Evolutionary conservation across 2,888 invertebrate genomes (phyloP).

Genomic region (Noctua pronuba): DNA sequence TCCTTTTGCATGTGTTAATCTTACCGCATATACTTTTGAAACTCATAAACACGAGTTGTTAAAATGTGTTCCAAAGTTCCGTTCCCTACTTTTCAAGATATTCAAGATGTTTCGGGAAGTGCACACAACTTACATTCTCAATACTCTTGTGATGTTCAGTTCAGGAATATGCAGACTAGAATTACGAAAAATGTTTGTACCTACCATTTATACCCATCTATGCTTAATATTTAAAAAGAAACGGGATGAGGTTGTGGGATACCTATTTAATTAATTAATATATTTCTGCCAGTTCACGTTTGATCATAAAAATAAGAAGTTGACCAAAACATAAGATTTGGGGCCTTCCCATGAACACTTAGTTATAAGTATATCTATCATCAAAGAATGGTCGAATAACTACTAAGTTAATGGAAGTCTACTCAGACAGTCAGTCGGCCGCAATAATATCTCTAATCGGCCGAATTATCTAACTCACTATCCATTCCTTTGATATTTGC

Average conservation of each 20-base stretch:
- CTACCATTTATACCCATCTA: no score
- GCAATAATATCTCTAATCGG: conserved; percentile 34
- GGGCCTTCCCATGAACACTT: not conserved
- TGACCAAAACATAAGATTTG: not conserved
- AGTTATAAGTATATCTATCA: not conserved
- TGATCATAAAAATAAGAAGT: not conserved
- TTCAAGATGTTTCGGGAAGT: conserved; percentile 43
- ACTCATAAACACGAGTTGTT: conserved; percentile 36
- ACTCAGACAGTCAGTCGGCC: conserved; percentile 17
- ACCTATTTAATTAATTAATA: not conserved
- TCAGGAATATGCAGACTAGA: conserved; percentile 13
- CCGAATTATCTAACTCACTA: conserved; percentile 24
- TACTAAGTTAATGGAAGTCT: not conserved
- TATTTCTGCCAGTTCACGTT: not conserved
- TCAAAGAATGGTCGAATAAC: not conserved
- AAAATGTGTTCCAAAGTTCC: conserved; percentile 37
- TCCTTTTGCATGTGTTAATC: conserved; percentile 19
- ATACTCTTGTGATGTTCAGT: conserved; percentile 24
- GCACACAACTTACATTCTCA: conserved; percentile 27
- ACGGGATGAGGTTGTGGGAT: not conserved
- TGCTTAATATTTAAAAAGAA: not conserved
- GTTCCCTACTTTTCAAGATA: conserved; percentile 33
- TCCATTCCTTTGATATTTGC: conserved; percentile 43
- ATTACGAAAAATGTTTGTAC: not conserved
- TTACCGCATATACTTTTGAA: conserved; percentile 19